These are phyloP conservation scores for Oxyura jamaicensis DNA, from an alignment of 2,113 vertebrate genomes.

Conservation along the genomic window DNA sequence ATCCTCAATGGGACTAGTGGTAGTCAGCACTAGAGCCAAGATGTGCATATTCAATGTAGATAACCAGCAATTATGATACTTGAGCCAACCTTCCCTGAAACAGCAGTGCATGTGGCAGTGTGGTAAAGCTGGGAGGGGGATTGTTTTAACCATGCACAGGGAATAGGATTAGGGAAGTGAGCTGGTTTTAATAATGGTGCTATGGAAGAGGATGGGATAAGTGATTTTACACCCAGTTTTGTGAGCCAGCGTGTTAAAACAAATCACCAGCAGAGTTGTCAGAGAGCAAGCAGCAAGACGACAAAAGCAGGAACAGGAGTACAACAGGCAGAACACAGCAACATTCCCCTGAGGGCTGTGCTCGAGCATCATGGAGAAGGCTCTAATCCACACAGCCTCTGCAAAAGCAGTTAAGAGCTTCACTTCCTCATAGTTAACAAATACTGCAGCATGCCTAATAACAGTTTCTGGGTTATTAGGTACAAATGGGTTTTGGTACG, in stretches of 20 bases:
- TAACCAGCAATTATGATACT: background rate
- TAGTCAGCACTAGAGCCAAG: background rate
- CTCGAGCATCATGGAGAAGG: background rate
- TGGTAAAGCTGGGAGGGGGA: background rate
- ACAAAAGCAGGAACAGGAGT: background rate
- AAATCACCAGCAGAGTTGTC: background rate
- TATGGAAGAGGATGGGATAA: background rate
- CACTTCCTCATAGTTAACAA: background rate
- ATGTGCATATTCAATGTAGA: background rate
- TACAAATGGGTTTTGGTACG: background rate
- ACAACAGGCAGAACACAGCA: background rate
- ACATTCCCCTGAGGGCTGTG: rapidly evolving
- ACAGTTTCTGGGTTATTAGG: background rate
- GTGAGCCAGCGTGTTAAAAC: background rate
- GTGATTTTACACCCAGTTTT: background rate
- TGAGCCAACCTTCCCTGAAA: background rate
- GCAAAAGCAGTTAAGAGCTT: background rate
- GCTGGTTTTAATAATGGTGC: background rate
- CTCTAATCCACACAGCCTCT: background rate
- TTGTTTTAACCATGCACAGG: background rate
- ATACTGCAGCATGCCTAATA: background rate
- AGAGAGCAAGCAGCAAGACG: background rate
- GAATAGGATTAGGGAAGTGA: background rate
- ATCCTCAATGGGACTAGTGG: background rate
- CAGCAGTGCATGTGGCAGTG: background rate